Evolutionary conservation across 2,888 invertebrate species (phyloP), one percentile per base, ranked within the genome.

Genomic region (Drosophila leonis): DNA sequence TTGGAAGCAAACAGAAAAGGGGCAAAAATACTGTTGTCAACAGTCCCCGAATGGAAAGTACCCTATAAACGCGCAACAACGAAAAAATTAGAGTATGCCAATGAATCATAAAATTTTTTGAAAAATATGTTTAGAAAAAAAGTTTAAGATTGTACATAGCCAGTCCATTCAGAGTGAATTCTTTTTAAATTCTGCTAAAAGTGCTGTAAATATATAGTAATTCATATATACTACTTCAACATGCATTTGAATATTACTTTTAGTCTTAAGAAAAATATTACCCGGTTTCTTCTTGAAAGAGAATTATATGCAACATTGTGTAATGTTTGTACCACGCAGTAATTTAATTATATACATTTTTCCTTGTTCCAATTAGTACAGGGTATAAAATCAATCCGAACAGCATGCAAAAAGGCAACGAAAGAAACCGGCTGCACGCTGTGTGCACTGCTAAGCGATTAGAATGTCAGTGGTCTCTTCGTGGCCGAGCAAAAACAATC

Each of bases 361-460:
- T n/a, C n/a, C n/a, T n/a, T 20, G 0, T n/a, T 9, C 5, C 55
- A 41, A 20, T 41, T 15, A 13, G n/a, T 27, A 24, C 27, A 46
- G 46, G 57, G 57, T 46, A 57, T 46, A 57, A 51, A 60, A 42
- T 35, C 35, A 44, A 42, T 51, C 35, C 37, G 18, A 62, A 67
- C 44, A 46, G 48, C 20, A 44, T 46, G 57, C 44, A 33, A 68
- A 56, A 42, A 60, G 37, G 31, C 48, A 56, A 42, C 29, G 15
- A 54, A 60, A 52, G 65, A 63, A 65, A 60, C 61, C 64, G 68
- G 49, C 69, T 72, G 64, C 79, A 78, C 57, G 69, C 76, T 79
- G 80, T 72, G 64, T 76, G 73, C 72, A 72, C 80, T 70, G 72
- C 70, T 62, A 65, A 70, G 69, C 76, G 78, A 79, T 79, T 79